Conservation (phyloP, 53 echinoderm and acorn worm genomes). For the Paracentrotus lividus region DNA sequence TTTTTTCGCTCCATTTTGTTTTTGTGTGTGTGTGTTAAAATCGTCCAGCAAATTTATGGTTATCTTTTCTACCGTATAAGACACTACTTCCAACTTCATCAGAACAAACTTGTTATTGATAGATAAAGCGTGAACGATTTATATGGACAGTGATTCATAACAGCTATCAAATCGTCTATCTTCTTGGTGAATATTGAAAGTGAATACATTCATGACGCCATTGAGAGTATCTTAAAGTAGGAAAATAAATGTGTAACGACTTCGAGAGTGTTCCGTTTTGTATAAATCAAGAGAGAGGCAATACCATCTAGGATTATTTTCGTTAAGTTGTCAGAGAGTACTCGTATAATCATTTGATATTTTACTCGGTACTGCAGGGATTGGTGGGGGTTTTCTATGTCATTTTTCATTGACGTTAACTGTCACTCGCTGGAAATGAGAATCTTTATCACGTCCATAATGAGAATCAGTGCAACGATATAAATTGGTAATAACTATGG, state of each 20-base stretch:
- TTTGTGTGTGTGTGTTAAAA: too few relatives aligned
- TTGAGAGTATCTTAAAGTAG: not conserved
- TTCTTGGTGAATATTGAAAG: not conserved
- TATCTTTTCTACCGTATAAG: too few relatives aligned
- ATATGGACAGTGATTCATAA: not conserved
- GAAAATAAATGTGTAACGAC: not conserved
- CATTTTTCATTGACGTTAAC: too few relatives aligned
- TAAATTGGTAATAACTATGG: too few relatives aligned
- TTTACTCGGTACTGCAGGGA: too few relatives aligned
- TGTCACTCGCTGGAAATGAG: too few relatives aligned
- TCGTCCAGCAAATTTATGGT: too few relatives aligned
- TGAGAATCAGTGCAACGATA: too few relatives aligned
- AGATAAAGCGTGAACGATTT: not conserved
- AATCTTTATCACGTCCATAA: too few relatives aligned
- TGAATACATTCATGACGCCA: not conserved
- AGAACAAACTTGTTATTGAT: not conserved
- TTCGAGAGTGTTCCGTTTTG: too few relatives aligned
- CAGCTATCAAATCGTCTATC: not conserved
- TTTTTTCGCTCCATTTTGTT: too few relatives aligned
- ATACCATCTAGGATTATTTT: not conserved
- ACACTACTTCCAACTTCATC: not conserved
- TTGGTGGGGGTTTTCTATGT: too few relatives aligned
- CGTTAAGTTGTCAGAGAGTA: not conserved
- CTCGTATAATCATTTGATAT: not conserved
- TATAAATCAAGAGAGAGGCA: not conserved